Evolutionary conservation across 2,113 vertebrate genomes (phyloP).

Genomic region (Rhea pennata): DNA sequence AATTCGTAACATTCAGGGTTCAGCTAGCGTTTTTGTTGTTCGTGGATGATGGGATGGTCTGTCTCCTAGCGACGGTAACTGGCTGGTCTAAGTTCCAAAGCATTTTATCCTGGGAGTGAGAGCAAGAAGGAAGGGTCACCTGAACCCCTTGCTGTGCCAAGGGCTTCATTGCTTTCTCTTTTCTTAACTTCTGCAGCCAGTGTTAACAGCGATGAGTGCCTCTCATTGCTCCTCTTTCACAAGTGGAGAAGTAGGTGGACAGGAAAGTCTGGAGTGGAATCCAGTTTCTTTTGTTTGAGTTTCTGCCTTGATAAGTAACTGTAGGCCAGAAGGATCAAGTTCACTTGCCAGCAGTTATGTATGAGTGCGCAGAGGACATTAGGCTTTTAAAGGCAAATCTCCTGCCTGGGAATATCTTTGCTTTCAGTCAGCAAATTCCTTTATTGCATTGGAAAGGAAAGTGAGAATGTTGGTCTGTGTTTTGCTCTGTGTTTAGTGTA

Average conservation of each 20-base stretch:
- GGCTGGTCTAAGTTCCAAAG: neutral
- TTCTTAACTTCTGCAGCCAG: neutral
- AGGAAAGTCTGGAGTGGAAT: neutral
- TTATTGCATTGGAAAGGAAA: neutral
- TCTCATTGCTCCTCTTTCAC: neutral
- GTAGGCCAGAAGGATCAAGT: neutral
- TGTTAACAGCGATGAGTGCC: neutral
- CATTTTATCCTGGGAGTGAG: neutral
- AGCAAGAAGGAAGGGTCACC: neutral
- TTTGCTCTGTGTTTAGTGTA: neutral
- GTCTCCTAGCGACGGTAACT: neutral
- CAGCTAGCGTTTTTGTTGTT: neutral
- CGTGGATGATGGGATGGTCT: neutral
- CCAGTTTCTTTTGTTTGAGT: neutral
- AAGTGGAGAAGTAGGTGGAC: neutral
- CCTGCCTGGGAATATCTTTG: neutral
- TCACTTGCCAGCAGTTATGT: neutral
- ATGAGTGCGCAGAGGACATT: neutral
- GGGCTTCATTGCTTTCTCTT: neutral
- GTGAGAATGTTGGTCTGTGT: neutral
- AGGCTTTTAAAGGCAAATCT: neutral
- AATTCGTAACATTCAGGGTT: neutral
- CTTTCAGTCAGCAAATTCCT: neutral
- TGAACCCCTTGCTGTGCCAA: neutral
- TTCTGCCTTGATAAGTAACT: neutral